Evolutionary conservation across 2,888 invertebrate species (phyloP).

Genomic region (Tiliacea citrago): DNA sequence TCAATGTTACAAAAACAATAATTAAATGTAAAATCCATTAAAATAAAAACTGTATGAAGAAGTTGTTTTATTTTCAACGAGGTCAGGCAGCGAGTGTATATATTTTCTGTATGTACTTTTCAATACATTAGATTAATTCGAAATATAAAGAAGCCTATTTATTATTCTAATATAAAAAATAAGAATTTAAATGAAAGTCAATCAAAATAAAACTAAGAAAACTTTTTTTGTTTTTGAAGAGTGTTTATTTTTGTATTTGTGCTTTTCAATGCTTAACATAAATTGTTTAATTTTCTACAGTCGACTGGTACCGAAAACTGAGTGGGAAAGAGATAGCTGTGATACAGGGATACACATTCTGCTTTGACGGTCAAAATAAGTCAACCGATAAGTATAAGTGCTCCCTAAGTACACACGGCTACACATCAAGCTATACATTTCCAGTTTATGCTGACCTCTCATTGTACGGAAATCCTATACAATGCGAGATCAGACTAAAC

Average conservation of each 20-base stretch:
- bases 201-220: no score
- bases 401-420: no score
- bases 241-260: neutral
- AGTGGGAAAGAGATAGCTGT: slow-evolving; percentile 69
- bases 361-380: slow-evolving; percentile 36
- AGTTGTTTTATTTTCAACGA: neutral
- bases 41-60: neutral
- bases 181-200: no score
- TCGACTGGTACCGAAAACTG: slow-evolving; percentile 50
- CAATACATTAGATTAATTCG: no score
- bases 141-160: no score
- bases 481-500: no score
- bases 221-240: neutral
- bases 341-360: slow-evolving; percentile 71
- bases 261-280: neutral
- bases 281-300: slow-evolving; percentile 26
- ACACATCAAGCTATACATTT: no score
- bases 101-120: no score
- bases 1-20: neutral
- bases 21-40: neutral
- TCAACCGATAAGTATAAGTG: slow-evolving; percentile 24
- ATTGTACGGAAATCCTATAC: no score
- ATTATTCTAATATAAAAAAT: no score
- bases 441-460: no score
- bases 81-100: no score